Base-by-base conservation (phyloP, 2,888 invertebrate species). In the Gnatocerus cornutus region DNA sequence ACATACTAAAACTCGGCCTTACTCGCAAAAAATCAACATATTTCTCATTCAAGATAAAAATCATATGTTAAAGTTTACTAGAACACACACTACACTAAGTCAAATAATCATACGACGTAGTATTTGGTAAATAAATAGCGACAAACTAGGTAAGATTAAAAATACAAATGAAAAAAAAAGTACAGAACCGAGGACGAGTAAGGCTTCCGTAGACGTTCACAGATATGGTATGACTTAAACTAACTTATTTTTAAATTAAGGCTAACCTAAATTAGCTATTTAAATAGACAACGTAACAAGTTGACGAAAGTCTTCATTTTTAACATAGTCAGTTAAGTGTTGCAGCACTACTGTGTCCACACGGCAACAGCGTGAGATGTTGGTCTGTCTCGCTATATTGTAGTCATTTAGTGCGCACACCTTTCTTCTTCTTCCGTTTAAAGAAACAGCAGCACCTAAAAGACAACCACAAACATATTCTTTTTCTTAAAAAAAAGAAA, bases 341-440 rank as follows among this genome's bases (percentile, higher is more conserved):
- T 78, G 84, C 84, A 76, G 83, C 85, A 80, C 84, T 84, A 80
- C 84, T 85, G 77, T 84, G 84, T 77, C 84, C 83, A 78, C 84
- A 84, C 74, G 84, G 84, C 79, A 85, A 80, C 78, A 85, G 80
- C 71, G 84, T 84, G 75, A 85, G 82, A 75, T 85, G 85, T 81
- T 85, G 85, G 81, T 85, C 85, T 69, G 85, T 85, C 79, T 85
- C 85, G 79, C 85, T 84, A 78, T 84, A 84, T 80, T 85, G 85
- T 83, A 85, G 85, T 85, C 85, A 85, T 84, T 85, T 85, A 73
- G 83, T 82, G 74, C 84, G 81, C 69, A 83, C 81, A 64, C 82
- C 84, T 92, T 97, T 97, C 93, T 98, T 98, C 95, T 97, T 97
- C 94, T 97, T 97, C 87, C 97, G 93, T 88, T 97, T 96, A 91